These are phyloP conservation scores for Phyllostomus discolor DNA, from an alignment of 2,113 vertebrate genomes.

Conservation along the genomic window DNA sequence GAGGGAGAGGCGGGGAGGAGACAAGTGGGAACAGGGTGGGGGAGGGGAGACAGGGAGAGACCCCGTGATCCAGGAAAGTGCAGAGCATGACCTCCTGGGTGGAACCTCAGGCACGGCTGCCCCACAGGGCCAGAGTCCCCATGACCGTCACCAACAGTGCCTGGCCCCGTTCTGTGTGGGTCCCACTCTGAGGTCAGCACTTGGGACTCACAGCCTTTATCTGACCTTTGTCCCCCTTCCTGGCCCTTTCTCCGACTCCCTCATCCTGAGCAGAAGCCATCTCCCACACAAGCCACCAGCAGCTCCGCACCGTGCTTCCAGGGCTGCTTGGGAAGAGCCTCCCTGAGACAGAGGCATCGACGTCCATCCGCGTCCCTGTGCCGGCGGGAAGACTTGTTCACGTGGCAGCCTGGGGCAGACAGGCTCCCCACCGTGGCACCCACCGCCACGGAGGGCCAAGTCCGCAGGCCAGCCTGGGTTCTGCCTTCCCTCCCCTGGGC, in stretches of 20 bases:
- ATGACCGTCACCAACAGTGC: background rate
- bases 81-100: background rate
- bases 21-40: background rate
- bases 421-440: constrained; percentile 30
- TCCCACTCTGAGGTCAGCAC: background rate
- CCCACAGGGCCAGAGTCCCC: background rate
- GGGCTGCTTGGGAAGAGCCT: background rate
- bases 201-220: background rate
- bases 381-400: background rate
- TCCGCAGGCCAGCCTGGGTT: constrained; percentile 50
- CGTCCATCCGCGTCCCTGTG: background rate
- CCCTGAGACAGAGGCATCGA: background rate
- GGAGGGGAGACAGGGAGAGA: too few species aligned
- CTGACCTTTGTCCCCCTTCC: background rate
- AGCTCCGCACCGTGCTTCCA: background rate
- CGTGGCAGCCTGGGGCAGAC: background rate
- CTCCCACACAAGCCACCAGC: background rate
- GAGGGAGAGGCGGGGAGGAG: background rate
- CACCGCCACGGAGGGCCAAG: constrained; percentile 67
- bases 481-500: constrained; percentile 69
- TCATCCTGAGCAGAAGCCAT: background rate
- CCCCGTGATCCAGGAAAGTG: background rate
- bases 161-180: too few species aligned
- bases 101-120: background rate
- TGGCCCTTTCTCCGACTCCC: background rate